Conservation (phyloP, 2,888 invertebrate species). For the Cybosia mesomella region DNA sequence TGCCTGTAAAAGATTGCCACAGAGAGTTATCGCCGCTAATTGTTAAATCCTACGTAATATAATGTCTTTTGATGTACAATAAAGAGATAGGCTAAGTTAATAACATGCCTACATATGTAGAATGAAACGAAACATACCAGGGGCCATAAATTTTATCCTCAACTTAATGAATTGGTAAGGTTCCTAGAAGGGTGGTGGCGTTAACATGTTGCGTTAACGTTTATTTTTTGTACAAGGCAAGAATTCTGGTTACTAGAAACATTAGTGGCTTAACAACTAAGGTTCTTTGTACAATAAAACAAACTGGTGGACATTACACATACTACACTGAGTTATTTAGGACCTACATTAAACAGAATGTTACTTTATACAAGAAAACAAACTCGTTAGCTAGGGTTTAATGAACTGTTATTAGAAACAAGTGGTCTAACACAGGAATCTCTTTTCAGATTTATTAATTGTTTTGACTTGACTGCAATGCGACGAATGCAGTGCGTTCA, state of each 20-base stretch:
- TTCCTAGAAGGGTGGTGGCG: not conserved
- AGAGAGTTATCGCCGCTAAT: not conserved
- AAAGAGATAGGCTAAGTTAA: not conserved
- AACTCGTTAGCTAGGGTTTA: not conserved
- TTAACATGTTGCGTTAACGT: not conserved
- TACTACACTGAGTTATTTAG: slow-evolving; percentile 26
- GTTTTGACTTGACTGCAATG: not conserved
- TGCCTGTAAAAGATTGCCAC: not conserved
- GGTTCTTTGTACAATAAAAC: slow-evolving; percentile 5
- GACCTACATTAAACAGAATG: slow-evolving; percentile 27
- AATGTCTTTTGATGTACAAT: not conserved
- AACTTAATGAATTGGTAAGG: slow-evolving; percentile 19
- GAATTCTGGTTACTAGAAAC: not conserved
- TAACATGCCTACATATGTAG: not conserved
- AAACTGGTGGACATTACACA: slow-evolving; percentile 14
- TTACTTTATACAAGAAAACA: not conserved
- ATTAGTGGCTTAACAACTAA: not conserved
- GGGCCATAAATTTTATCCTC: not conserved
- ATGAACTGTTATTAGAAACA: not conserved
- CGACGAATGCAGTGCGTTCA: slow-evolving; percentile 1
- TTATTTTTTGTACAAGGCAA: not conserved
- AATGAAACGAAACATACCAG: not conserved
- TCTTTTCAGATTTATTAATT: not conserved
- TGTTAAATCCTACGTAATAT: not conserved
- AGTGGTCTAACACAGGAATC: not conserved